phyloP scores from a whole-genome alignment of 2,113 vertebrate genomes.

The Mola mola region DNA sequence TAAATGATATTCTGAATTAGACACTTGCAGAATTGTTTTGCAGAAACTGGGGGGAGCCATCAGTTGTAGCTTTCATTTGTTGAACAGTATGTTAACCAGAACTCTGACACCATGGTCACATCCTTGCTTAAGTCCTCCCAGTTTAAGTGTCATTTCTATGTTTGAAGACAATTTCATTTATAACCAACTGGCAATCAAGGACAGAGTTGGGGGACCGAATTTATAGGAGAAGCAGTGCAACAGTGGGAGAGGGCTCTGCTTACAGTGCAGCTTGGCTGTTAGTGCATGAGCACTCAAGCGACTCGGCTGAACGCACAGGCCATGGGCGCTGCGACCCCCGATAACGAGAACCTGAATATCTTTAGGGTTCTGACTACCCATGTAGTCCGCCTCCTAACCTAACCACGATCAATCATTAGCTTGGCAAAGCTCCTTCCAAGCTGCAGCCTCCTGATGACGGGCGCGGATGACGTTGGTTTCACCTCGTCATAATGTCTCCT shows the following conservation, averaged over 20 bases:
- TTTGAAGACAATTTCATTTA: conserved; percentile 5
- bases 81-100: no score
- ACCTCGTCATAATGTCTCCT: conserved; percentile 43
- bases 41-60: no score
- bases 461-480: conserved; percentile 40
- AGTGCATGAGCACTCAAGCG: conserved; percentile 67
- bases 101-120: no score
- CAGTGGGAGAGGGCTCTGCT: conserved; percentile 40
- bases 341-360: conserved; percentile 73
- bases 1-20: no score
- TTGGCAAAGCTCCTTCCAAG: conserved; percentile 56
- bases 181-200: conserved; percentile 8
- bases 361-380: conserved; percentile 65
- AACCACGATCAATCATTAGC: conserved; percentile 62
- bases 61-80: no score
- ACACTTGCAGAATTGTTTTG: no score
- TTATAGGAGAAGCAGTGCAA: conserved; percentile 6
- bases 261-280: conserved; percentile 63
- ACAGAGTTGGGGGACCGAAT: conserved; percentile 13
- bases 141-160: background rate
- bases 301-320: conserved; percentile 53
- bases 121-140: no score
- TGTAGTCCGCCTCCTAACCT: conserved; percentile 60
- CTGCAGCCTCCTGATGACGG: conserved; percentile 39
- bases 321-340: conserved; percentile 55